These are phyloP conservation scores for Seira sanloemensis DNA, from an alignment of 2,888 invertebrate genomes.

Conservation along the genomic window DNA sequence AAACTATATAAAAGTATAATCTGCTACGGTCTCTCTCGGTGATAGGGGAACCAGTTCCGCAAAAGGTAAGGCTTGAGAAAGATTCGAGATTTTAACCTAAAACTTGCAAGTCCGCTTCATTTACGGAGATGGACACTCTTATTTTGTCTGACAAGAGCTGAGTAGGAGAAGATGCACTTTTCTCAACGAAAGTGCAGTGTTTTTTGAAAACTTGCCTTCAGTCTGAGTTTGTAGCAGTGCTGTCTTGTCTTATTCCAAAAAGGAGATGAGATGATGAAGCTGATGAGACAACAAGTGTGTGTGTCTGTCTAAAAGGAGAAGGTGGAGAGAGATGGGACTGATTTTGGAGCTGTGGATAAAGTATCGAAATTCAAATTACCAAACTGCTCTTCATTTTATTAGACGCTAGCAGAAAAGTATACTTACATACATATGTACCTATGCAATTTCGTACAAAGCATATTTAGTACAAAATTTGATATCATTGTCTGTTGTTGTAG, in stretches of 20 bases:
- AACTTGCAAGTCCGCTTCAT: background rate
- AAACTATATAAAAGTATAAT: too few relatives aligned
- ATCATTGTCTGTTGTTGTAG: too few relatives aligned
- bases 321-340: background rate
- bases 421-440: too few relatives aligned
- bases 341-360: constrained; percentile 21
- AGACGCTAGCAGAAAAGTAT: too few relatives aligned
- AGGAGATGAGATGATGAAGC: constrained; percentile 45
- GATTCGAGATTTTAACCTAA: background rate
- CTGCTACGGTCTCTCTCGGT: background rate
- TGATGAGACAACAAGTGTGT: constrained; percentile 32
- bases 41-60: constrained; percentile 50
- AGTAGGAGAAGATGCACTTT: background rate
- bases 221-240: too few relatives aligned
- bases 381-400: background rate
- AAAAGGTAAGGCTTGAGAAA: constrained; percentile 18
- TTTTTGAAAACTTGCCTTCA: too few relatives aligned
- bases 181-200: too few relatives aligned
- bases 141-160: background rate
- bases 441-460: too few relatives aligned
- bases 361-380: background rate
- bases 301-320: background rate
- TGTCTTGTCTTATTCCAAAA: constrained; percentile 47
- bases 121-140: background rate
- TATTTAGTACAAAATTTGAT: too few relatives aligned